Evolutionary conservation across 2,888 invertebrate species (phyloP).

Genomic region (Campoletis raptor): DNA sequence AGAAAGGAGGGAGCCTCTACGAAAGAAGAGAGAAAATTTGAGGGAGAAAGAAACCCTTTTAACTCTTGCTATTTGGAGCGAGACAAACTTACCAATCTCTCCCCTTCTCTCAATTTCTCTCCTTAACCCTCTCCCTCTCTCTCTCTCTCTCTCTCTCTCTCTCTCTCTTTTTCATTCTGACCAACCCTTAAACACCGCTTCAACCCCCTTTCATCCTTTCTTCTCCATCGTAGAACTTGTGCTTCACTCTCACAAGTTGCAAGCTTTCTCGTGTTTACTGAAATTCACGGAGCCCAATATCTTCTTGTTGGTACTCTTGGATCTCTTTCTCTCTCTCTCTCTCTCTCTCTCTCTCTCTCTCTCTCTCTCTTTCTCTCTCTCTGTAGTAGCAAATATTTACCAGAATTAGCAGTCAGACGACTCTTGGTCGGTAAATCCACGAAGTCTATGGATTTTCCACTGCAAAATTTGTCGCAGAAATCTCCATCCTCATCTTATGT

Average conservation of each 20-base stretch:
- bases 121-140: conserved; percentile 64
- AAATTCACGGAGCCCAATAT: conserved; percentile 73
- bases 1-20: conserved; percentile 48
- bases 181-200: conserved; percentile 62
- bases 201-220: conserved; percentile 22
- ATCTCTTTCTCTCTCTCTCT: conserved; percentile 54
- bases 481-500: neutral
- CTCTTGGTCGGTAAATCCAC: conserved; percentile 69
- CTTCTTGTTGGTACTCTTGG: conserved; percentile 46
- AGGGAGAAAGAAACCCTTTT: conserved; percentile 53
- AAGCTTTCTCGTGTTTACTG: conserved; percentile 71
- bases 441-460: conserved; percentile 46
- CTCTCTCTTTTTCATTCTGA: conserved; percentile 55
- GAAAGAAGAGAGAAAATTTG: conserved; percentile 49
- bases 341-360: neutral
- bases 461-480: conserved; percentile 16
- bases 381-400: conserved; percentile 83
- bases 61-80: conserved; percentile 58
- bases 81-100: conserved; percentile 63
- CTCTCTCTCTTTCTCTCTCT: conserved; percentile 71
- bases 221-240: conserved; percentile 29
- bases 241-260: conserved; percentile 51
- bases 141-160: conserved; percentile 43
- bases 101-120: conserved; percentile 42
- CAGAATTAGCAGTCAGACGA: conserved; percentile 78